Evolutionary conservation across 2,888 invertebrate genomes (phyloP).

Genomic region (Limulus polyphemus): DNA sequence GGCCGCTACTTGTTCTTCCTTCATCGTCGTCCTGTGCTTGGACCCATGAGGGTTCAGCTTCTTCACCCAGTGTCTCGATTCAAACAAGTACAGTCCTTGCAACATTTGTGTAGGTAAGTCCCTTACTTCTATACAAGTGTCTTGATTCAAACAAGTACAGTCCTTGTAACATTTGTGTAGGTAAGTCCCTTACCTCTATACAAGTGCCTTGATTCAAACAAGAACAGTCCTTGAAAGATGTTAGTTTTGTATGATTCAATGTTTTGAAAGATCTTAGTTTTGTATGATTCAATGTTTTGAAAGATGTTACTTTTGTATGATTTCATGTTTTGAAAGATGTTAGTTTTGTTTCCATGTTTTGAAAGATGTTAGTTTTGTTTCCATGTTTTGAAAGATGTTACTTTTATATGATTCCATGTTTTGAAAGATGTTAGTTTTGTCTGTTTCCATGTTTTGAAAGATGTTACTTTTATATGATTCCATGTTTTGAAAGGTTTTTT

Average conservation of each 20-base stretch:
- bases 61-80: conserved; percentile 85
- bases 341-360: no score
- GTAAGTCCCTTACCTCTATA: conserved; percentile 39
- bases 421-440: no score
- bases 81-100: conserved; percentile 80
- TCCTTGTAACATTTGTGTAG: conserved; percentile 88
- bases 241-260: conserved; percentile 46
- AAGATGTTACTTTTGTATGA: no score
- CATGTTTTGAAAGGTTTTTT: no score
- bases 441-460: no score
- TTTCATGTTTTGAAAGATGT: no score
- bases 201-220: conserved; percentile 66
- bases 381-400: no score
- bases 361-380: no score
- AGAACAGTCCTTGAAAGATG: conserved; percentile 81
- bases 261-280: background rate
- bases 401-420: no score
- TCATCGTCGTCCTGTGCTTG: conserved; percentile 73
- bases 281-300: no score
- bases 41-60: conserved; percentile 79
- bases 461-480: no score
- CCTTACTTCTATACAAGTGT: conserved; percentile 33
- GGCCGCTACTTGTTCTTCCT: conserved; percentile 85
- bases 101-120: conserved; percentile 76
- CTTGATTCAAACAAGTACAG: conserved; percentile 80